Base-by-base conservation (phyloP, 2,888 invertebrate species). In the Anagyrus pseudococci region DNA sequence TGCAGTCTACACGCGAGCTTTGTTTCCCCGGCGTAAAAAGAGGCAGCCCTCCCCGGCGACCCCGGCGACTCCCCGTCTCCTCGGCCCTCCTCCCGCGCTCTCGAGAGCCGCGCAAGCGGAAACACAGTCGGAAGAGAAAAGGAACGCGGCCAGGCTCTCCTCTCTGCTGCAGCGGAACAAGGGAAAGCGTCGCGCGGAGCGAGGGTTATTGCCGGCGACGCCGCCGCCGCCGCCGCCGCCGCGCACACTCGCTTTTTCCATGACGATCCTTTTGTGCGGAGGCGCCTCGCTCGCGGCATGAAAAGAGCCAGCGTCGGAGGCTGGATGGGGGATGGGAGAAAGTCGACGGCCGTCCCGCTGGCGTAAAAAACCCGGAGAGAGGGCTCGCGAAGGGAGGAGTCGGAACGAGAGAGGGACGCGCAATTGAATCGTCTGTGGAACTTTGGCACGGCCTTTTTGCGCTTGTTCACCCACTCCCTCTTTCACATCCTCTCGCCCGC, bases 381-480 rank as follows among this genome's bases (percentile, higher is more conserved):
- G 29, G 4, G 22, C 2, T 20, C n/a, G 17, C 13, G 29, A 48
- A 49, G 33, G 15, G 37, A 15, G 52, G 40, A 17, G 4, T 13
- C 20, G 29, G 29, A 10, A 56, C n/a, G n/a, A n/a, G n/a, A n/a
- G n/a, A n/a, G n/a, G n/a, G 26, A 29, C 29, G 53, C 48, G 44
- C 58, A 63, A 58, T 63, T 63, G 62, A 57, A 58, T 62, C 50
- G 56, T 60, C 50, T 48, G 17, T 48, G 60, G 59, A 64, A 64
- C 64, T 64, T 64, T 57, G 48, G 13, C 43, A 48, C 37, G 29
- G 37, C 26, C 44, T 50, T 56, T 55, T 52, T 49, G 57, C 60
- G 48, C 49, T 52, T 47, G 62, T 53, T 58, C 53, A 47, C 44
- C 19, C 54, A 19, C 54, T 25, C 33, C 17, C 53, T 46, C 49